Evolutionary conservation across 30 jellyfish, hydroid and myxozoan species (phyloP), one percentile per base, ranked within the genome.

Genomic region (Aurelia aurita): DNA sequence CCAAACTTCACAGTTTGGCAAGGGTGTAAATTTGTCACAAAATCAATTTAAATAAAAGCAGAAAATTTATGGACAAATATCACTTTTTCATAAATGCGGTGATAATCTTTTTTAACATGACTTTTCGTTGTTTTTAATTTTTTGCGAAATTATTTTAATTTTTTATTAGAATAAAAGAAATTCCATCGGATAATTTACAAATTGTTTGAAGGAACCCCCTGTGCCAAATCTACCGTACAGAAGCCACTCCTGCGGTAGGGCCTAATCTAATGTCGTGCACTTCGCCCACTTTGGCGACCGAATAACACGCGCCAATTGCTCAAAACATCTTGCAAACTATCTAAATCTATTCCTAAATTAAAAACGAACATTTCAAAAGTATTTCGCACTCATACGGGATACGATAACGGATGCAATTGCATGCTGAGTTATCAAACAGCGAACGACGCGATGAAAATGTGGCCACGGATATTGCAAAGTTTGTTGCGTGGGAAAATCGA

Each of bases 401-500:
- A 19, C 12, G 14, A 55, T 55, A 55, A 55, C 67, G 67, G 67
- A 55, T 55, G 67, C 67, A 22, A 16, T 22, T 19, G 67, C 67
- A 55, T 13, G 59, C 90, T 25, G 90, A 26, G 18, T 44, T 49
- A 70, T 62, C 93, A 83, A 70, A 44, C 93, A 43, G 77, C 63
- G 81, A 15, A 26, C 74, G 47, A 46, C 75, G 27, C 74, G 29
- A 9, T n/a, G 69, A 26, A 69, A 44, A 83, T 58, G 80, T 31
- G 83, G 74, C 77, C 22, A 68, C n/a, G 77, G 83, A 83, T 83
- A 83, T 81, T 69, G 93, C 93, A 22, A 74, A 55, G 72, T 58
- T 83, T 57, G 81, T 58, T 71, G 93, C 93, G 93, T 83, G 93
- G 93, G 93, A 83, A 83, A 83, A 83, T 44, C 82, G 23, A 20